Base-by-base conservation (phyloP, 2,113 vertebrate species). In the Phylloscopus whistleri region DNA sequence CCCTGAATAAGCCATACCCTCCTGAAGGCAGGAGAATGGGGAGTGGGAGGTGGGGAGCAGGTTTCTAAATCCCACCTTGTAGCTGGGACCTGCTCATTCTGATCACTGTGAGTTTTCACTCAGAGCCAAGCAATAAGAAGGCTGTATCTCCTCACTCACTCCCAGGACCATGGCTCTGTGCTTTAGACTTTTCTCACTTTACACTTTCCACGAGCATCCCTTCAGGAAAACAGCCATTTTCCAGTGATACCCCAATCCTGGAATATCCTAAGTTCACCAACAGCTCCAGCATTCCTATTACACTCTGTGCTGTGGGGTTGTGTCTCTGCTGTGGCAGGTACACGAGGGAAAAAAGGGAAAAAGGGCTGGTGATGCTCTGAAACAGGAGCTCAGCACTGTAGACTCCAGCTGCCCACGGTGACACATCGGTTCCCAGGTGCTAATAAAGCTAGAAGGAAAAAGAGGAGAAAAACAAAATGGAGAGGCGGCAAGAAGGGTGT, bases 301-400 rank as follows among this genome's bases (percentile, higher is more conserved):
- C 0, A 0, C 46, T 44, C 43, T 62, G 39, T 3, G 22, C 43
- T 2, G 0, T 1, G 1, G 16, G 24, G 9, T 16, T 66, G 27
- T 11, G 26, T 33, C 60, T 63, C 60, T 59, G 78, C 41, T 66
- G 41, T 28, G 44, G 53, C 53, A 44, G 37, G n/a, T 59, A 52
- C 0, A 2, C 0, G 8, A 66, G 68, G n/a, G n/a, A n/a, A n/a
- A n/a, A n/a, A n/a, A n/a, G n/a, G 51, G 64, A 21, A 9, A 81
- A 63, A 18, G 52, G 26, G 33, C 33, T 39, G 33, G 19, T 17
- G 60, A 28, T 49, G 52, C 44, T 77, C 51, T 0, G 3, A 33
- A 76, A 39, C 16, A 11, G 68, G 37, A 80, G 72, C 63, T 83
- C 63, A 41, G 83, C 7, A 4, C 64, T 59, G 18, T 14, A 24